Percentiles rank a stretch among this genome's conserved stretches.
These are phyloP conservation scores for Cnemophilus loriae DNA, from an alignment of 2,113 vertebrate species.

Conservation along the genomic window DNA sequence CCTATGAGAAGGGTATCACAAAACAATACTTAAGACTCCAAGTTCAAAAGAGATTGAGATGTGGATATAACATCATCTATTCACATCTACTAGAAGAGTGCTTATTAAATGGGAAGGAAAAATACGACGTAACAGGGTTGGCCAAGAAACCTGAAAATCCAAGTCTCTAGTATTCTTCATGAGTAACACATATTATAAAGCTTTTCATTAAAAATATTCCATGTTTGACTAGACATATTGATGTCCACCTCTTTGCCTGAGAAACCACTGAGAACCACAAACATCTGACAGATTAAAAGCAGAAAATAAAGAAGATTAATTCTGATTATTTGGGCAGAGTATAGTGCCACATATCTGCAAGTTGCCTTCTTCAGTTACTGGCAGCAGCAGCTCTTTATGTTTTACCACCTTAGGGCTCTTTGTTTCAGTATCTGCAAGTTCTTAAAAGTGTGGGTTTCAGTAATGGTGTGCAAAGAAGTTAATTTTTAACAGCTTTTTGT, in stretches of 20 bases:
- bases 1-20: background rate
- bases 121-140: background rate
- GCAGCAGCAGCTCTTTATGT: background rate
- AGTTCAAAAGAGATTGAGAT: background rate
- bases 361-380: background rate
- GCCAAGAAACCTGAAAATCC: background rate
- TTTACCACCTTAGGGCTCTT: background rate
- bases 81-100: background rate
- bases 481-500: background rate
- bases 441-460: background rate
- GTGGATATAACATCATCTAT: background rate
- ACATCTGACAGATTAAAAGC: background rate
- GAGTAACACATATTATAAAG: background rate
- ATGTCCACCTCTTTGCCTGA: no score
- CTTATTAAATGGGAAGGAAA: background rate
- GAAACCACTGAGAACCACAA: background rate
- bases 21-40: background rate
- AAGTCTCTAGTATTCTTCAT: background rate
- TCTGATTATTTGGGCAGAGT: background rate
- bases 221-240: background rate
- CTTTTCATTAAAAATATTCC: background rate
- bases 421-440: background rate
- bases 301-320: background rate
- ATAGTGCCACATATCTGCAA: background rate
- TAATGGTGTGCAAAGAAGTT: fast-evolving